A percentile compares a stretch with the other conserved stretches of the same genome.
Evolutionary conservation across 1,140 invertebrate genomes (phyloP).

Genomic region (Cylas formicarius): DNA sequence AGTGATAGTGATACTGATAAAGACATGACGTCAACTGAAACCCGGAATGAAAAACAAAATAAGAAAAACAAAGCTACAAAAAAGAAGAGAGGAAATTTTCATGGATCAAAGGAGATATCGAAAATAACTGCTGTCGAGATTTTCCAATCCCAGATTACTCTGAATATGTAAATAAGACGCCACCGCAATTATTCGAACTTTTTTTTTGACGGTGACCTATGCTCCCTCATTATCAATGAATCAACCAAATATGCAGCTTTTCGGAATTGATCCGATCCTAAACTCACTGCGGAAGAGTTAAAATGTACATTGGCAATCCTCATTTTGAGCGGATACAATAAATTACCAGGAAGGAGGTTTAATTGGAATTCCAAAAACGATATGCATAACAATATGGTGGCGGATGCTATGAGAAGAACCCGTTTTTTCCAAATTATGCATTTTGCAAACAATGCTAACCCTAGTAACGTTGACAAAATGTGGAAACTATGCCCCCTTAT

Average conservation of each 20-base stretch:
- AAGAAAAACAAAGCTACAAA: too few species aligned
- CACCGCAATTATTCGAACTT: constrained; percentile 3
- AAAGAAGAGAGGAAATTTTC: background rate
- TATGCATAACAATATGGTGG: constrained; percentile 15
- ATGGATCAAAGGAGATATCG: background rate
- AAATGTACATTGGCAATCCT: constrained; percentile 18
- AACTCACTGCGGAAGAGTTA: constrained; percentile 6
- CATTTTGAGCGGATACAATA: constrained; percentile 18
- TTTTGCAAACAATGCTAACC: constrained; percentile 14
- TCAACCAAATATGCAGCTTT: too few species aligned
- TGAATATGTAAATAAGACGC: too few species aligned
- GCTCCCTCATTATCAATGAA: too few species aligned
- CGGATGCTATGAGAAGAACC: constrained; percentile 13
- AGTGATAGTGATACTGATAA: too few species aligned
- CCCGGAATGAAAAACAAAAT: background rate
- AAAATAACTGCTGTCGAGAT: constrained; percentile 1
- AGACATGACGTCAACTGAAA: background rate
- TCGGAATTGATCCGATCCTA: too few species aligned
- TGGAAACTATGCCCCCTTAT: constrained; percentile 3
- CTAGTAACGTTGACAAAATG: background rate
- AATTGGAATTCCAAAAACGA: constrained; percentile 21
- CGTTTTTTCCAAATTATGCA: constrained; percentile 19
- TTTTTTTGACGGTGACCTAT: too few species aligned
- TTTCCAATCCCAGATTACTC: background rate
- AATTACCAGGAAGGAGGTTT: constrained; percentile 11